A percentile compares a stretch with the other conserved stretches of the same genome.
These are phyloP conservation scores for Brachypteracias leptosomus DNA, from an alignment of 2,113 vertebrate genomes.

Conservation along the genomic window DNA sequence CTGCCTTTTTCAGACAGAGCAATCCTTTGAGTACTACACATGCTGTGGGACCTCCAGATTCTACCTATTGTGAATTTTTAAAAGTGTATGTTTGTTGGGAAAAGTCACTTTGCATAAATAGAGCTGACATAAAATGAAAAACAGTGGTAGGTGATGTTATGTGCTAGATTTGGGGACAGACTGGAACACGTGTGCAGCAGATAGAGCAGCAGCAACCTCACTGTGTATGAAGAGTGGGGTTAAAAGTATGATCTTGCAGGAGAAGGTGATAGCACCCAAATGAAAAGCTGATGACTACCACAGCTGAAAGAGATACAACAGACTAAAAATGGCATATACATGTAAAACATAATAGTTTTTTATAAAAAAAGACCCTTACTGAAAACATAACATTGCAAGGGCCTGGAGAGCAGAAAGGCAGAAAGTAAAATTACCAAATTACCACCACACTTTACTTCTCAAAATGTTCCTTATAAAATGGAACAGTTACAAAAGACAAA, in stretches of 20 bases:
- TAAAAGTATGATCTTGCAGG: neutral
- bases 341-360: neutral
- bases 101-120: neutral
- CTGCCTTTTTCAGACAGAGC: neutral
- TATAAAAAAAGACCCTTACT: neutral
- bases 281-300: neutral
- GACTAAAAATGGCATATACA: neutral
- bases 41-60: accelerated
- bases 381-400: neutral
- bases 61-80: neutral
- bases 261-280: neutral
- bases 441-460: neutral
- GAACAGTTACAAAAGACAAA: neutral
- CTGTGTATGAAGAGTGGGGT: neutral
- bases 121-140: neutral
- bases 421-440: neutral
- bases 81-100: neutral
- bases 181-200: neutral
- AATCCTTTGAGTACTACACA: neutral
- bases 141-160: neutral
- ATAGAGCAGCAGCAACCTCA: neutral
- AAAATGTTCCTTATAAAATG: neutral
- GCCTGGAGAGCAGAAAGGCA: neutral
- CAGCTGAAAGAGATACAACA: neutral
- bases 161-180: neutral